These are phyloP conservation scores for Tragelaphus scriptus DNA, from an alignment of 2,113 vertebrate species.

Conservation along the genomic window DNA sequence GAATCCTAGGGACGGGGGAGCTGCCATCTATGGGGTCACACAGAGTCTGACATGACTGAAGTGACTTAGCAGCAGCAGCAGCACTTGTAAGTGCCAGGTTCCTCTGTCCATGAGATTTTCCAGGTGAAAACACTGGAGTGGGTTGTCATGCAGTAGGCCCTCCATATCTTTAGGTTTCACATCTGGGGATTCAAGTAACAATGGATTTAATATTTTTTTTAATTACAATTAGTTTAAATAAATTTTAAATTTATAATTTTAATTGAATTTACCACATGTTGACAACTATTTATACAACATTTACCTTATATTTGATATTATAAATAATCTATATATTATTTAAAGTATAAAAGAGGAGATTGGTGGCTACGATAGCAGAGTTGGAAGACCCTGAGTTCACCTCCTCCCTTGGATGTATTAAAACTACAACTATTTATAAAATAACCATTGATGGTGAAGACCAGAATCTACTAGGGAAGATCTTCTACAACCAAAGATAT, in stretches of 20 bases:
- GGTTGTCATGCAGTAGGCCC: neutral
- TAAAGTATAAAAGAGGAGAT: neutral
- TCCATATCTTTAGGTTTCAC: neutral
- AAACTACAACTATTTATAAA: neutral
- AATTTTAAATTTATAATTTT: neutral
- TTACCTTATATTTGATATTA: neutral
- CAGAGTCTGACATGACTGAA: too few relatives aligned
- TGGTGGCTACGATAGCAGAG: neutral
- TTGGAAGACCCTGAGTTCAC: neutral
- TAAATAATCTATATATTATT: neutral
- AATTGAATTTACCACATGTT: neutral
- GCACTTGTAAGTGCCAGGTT: neutral
- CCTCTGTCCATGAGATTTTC: neutral
- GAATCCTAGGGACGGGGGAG: too few relatives aligned
- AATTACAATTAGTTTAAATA: neutral
- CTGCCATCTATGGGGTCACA: too few relatives aligned
- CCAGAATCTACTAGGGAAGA: neutral
- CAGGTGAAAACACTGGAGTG: neutral
- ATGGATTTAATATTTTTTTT: too few relatives aligned
- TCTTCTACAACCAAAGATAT: neutral
- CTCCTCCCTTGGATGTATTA: neutral
- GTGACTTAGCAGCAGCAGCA: too few relatives aligned
- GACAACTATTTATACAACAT: neutral
- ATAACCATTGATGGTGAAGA: neutral
- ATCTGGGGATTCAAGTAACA: neutral